Conservation (phyloP, 2,888 invertebrate species). For the Tricholauxania praeusta region DNA sequence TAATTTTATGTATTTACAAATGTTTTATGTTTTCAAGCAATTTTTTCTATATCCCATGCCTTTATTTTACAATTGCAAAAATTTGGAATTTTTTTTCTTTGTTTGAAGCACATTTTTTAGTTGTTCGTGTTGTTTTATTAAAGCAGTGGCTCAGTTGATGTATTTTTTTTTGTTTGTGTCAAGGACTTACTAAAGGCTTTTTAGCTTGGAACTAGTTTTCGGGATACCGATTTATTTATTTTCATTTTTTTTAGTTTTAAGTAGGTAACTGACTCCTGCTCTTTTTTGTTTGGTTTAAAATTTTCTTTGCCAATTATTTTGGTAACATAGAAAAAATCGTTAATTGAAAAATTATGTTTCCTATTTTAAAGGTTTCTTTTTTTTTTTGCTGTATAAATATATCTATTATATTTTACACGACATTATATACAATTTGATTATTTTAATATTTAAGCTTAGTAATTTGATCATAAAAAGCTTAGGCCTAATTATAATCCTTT, state of each 20-base stretch:
- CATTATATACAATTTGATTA: too few relatives aligned
- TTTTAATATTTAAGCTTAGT: too few relatives aligned
- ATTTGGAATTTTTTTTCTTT: conserved; percentile 23
- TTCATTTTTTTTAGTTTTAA: conserved; percentile 48
- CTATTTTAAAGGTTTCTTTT: background rate
- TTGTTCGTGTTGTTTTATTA: conserved; percentile 16
- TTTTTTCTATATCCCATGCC: conserved; percentile 32
- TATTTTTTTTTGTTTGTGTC: conserved; percentile 33
- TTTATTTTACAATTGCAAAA: conserved; percentile 18
- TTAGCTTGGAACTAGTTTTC: conserved; percentile 24
- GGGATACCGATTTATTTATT: conserved; percentile 43
- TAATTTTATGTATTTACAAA: conserved; percentile 41
- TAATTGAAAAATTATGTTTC: conserved; percentile 40
- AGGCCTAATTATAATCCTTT: too few relatives aligned
- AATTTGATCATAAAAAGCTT: too few relatives aligned
- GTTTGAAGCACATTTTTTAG: background rate
- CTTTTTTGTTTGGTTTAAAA: conserved; percentile 51
- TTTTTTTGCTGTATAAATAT: too few relatives aligned
- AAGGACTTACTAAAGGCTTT: background rate
- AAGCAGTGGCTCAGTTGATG: conserved; percentile 42
- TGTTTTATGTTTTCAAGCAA: conserved; percentile 6
- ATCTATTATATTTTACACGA: too few relatives aligned
- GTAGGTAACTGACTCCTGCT: conserved; percentile 69
- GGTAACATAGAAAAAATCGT: conserved; percentile 50
- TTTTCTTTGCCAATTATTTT: conserved; percentile 59